phyloP scores from a whole-genome alignment of 2,797 vertebrate genomes.

The Amblyopsis hoosieri region DNA sequence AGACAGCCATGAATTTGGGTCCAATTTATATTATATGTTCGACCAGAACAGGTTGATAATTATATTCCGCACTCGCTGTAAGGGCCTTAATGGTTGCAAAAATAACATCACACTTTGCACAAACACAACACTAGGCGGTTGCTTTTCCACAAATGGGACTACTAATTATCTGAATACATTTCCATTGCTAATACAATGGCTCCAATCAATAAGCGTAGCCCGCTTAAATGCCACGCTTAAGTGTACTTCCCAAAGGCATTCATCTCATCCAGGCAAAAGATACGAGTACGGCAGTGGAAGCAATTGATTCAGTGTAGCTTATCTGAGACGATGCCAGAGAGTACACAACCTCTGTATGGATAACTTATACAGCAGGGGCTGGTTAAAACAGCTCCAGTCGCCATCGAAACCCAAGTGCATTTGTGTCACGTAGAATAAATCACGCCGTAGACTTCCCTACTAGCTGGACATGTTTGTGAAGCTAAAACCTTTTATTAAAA shows the following conservation, averaged over 20 bases:
- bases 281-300: conserved; percentile 60
- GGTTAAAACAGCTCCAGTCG: conserved; percentile 38
- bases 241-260: conserved; percentile 56
- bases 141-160: conserved; percentile 52
- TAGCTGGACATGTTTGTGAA: conserved; percentile 24
- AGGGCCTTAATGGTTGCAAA: conserved; percentile 11
- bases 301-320: conserved; percentile 59
- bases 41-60: conserved; percentile 69
- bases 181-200: conserved; percentile 59
- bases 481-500: conserved; percentile 33
- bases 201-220: conserved; percentile 57
- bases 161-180: conserved; percentile 71
- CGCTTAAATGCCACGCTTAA: conserved; percentile 39
- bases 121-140: conserved; percentile 35
- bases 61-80: conserved; percentile 61
- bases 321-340: conserved; percentile 53
- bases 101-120: conserved; percentile 12
- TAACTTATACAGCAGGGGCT: conserved; percentile 31
- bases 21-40: conserved; percentile 63
- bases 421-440: conserved; percentile 57
- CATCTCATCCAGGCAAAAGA: conserved; percentile 46
- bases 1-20: conserved; percentile 62
- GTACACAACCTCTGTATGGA: conserved; percentile 41
- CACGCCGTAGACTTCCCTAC: conserved; percentile 51
- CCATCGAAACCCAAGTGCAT: conserved; percentile 17